phyloP scores from a whole-genome alignment of 2,113 vertebrate species.

The Catagonus wagneri region DNA sequence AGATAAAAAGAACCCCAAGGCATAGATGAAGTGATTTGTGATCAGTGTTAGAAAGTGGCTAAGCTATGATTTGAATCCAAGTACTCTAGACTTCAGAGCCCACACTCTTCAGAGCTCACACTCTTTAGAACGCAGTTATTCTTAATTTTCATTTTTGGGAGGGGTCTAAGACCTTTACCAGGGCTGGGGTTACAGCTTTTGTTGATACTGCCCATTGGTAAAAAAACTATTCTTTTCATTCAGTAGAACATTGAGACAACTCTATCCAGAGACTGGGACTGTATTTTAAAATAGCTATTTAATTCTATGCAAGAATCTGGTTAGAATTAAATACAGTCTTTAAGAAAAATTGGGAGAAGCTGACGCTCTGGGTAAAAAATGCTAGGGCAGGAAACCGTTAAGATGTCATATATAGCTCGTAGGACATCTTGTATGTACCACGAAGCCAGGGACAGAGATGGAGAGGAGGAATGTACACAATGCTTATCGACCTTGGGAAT shows the following conservation, averaged over 20 bases:
- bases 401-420: background rate
- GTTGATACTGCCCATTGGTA: background rate
- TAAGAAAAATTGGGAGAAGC: background rate
- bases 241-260: background rate
- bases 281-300: conserved; percentile 7
- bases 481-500: conserved; percentile 57
- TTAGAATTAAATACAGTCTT: background rate
- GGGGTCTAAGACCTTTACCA: background rate
- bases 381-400: conserved; percentile 60
- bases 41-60: background rate
- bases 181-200: background rate
- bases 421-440: conserved; percentile 43
- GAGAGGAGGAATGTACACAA: conserved; percentile 72
- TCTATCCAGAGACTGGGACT: background rate
- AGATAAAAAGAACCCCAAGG: background rate
- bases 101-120: background rate
- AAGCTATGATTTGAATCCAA: background rate
- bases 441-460: conserved; percentile 42
- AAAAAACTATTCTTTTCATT: conserved; percentile 18
- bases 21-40: background rate
- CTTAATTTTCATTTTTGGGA: background rate
- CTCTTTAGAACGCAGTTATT: background rate
- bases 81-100: background rate
- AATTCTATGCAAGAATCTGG: background rate
- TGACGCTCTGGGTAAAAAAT: conserved; percentile 17